phyloP scores from a whole-genome alignment of 2,797 vertebrate genomes.

The Sebastes iracundus region DNA sequence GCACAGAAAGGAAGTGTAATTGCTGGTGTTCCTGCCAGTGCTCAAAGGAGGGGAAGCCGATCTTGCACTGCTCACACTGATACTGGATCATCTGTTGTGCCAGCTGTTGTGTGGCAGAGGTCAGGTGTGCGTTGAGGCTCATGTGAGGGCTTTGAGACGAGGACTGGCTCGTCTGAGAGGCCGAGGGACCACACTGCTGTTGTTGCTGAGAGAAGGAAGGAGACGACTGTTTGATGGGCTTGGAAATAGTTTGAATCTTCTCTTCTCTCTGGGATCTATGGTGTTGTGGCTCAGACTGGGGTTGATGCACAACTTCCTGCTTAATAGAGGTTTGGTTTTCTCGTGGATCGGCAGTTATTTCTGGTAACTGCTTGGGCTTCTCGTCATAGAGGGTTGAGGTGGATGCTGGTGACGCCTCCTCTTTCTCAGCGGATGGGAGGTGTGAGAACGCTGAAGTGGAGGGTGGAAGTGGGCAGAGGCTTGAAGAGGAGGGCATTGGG shows the following conservation, averaged over 20 bases:
- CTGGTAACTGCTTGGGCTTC: slow-evolving; percentile 92
- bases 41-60: slow-evolving; percentile 97
- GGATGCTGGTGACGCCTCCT: slow-evolving; percentile 87
- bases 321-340: slow-evolving; percentile 93
- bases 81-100: slow-evolving; percentile 97
- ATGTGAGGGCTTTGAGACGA: slow-evolving; percentile 92
- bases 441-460: slow-evolving; percentile 87
- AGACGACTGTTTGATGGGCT: slow-evolving; percentile 88
- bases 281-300: slow-evolving; percentile 84
- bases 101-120: slow-evolving; percentile 91
- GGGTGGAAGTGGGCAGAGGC: slow-evolving; percentile 89
- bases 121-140: slow-evolving; percentile 90
- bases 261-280: slow-evolving; percentile 89
- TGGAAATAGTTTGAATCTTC: slow-evolving; percentile 86
- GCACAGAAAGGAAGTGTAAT: slow-evolving; percentile 96
- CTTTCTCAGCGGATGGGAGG: slow-evolving; percentile 89
- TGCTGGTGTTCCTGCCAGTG: slow-evolving; percentile 99
- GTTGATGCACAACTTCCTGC: slow-evolving; percentile 87
- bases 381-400: slow-evolving; percentile 87
- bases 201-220: slow-evolving; percentile 87
- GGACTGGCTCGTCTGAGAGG: slow-evolving; percentile 91
- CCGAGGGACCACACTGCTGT: slow-evolving; percentile 87
- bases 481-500: slow-evolving; percentile 92
- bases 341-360: slow-evolving; percentile 87
- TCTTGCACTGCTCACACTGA: slow-evolving; percentile 99